These are phyloP conservation scores for Trematomus bernacchii DNA, from an alignment of 2,797 vertebrate genomes.

Conservation along the genomic window DNA sequence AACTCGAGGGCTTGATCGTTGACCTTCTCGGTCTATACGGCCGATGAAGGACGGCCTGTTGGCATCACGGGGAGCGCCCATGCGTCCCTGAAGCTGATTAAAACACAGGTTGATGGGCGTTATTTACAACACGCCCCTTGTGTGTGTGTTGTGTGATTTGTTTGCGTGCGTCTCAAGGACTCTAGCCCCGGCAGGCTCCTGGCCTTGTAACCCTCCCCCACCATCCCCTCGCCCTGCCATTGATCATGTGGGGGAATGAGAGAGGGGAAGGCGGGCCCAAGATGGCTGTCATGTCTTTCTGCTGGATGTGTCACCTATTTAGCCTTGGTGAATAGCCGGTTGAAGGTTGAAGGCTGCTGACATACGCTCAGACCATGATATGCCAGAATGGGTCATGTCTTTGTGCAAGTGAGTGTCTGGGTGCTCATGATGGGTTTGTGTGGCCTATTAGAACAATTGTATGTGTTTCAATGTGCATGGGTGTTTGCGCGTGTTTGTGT, in stretches of 20 bases:
- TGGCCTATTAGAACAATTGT: conserved; percentile 26
- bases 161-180: conserved; percentile 70
- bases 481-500: conserved; percentile 6
- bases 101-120: conserved; percentile 73
- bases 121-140: conserved; percentile 73
- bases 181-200: conserved; percentile 35
- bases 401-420: conserved; percentile 21
- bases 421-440: conserved; percentile 23
- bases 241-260: conserved; percentile 60
- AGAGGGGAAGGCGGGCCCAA: conserved; percentile 38
- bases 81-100: conserved; percentile 82
- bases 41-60: conserved; percentile 76
- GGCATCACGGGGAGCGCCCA: conserved; percentile 69
- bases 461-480: conserved; percentile 41
- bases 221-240: conserved; percentile 38
- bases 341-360: conserved; percentile 75
- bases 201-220: conserved; percentile 36
- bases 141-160: conserved; percentile 33
- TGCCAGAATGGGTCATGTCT: conserved; percentile 33
- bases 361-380: conserved; percentile 56
- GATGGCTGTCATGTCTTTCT: conserved; percentile 65
- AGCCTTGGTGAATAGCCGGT: conserved; percentile 69
- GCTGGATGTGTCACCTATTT: conserved; percentile 71
- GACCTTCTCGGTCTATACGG: conserved; percentile 56
- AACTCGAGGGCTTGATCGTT: conserved; percentile 57